These are phyloP conservation scores for Sarcophaga subvicina DNA, from an alignment of 2,888 invertebrate species.

Conservation along the genomic window DNA sequence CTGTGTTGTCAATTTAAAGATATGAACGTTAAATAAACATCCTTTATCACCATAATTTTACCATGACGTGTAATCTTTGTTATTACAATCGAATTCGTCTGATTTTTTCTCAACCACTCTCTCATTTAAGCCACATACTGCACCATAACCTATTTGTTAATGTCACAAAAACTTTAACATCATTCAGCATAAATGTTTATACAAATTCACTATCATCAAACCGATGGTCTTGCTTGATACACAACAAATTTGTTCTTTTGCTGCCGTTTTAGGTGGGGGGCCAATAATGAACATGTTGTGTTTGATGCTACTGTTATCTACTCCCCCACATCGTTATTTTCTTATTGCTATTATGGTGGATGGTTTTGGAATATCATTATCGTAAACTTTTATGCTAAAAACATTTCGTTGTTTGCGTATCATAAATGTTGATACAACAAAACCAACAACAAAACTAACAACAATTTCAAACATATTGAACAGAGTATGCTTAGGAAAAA, in stretches of 20 bases:
- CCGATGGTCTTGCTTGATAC: background rate
- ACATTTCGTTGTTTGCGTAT: conserved; percentile 74
- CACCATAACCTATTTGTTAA: conserved; percentile 9
- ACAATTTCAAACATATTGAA: conserved; percentile 5
- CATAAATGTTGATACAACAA: conserved; percentile 49
- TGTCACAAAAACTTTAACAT: background rate
- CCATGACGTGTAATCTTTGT: no score
- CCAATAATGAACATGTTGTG: background rate
- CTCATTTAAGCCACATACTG: background rate
- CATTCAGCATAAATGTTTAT: conserved; percentile 28
- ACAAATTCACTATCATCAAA: conserved; percentile 20
- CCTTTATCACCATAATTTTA: no score
- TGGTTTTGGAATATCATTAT: conserved; percentile 73
- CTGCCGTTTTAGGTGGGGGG: background rate
- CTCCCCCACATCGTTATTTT: conserved; percentile 14
- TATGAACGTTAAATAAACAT: no score
- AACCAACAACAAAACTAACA: conserved; percentile 27
- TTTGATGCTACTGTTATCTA: background rate
- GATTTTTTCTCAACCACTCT: background rate
- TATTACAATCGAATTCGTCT: no score
- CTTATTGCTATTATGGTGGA: conserved; percentile 15
- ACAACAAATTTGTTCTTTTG: background rate
- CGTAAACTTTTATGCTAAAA: conserved; percentile 80
- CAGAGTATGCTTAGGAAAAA: background rate
- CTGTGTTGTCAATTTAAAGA: no score